Evolutionary conservation across 2,113 vertebrate species (phyloP), one percentile per base, ranked within the genome.

Genomic region (Xyrauchen texanus): DNA sequence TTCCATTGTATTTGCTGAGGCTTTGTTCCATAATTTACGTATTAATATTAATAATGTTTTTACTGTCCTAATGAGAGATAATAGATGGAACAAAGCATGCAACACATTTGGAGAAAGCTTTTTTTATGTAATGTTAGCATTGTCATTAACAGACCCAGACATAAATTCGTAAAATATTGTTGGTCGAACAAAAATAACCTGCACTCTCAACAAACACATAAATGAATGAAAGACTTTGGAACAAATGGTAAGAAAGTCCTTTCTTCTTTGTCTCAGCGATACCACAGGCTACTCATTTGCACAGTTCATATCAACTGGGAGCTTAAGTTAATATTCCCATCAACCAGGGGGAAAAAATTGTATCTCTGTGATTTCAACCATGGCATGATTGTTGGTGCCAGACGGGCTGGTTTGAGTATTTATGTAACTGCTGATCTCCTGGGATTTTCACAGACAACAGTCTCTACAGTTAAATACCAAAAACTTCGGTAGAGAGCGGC

Each of bases 1-100:
- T 66, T 6, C 15, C 72, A 62, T 63, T 63, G 72, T 63, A 47
- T 51, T 45, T 9, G 58, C 63, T 12, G 21, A 65, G n/a, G 62
- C 60, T 76, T 53, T 76, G 47, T 53, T 53, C 47, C 13, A 10
- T 65, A 64, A 76, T 65, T 66, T 65, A 53, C 49, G 16, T 55
- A 65, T 76, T 65, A 49, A 65, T 15, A 65, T 65, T 76, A 66
- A 76, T 76, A 51, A 76, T 53, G 74, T 76, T 76, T 65, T 61
- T 65, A 76, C 47, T 65, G 46, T 76, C 51, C 61, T 76, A 65
- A 66, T 65, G 58, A 76, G 53, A 64, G 62, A 65, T 65, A 65
- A 65, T 53, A 65, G 62, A 76, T 12, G 42, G 16, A 75, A 63
- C 72, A 63, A 6, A 58, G n/a, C 34, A 60, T 13, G 21, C 58